These are phyloP conservation scores for Tholera decimalis DNA, from an alignment of 2,888 invertebrate species.

Conservation along the genomic window DNA sequence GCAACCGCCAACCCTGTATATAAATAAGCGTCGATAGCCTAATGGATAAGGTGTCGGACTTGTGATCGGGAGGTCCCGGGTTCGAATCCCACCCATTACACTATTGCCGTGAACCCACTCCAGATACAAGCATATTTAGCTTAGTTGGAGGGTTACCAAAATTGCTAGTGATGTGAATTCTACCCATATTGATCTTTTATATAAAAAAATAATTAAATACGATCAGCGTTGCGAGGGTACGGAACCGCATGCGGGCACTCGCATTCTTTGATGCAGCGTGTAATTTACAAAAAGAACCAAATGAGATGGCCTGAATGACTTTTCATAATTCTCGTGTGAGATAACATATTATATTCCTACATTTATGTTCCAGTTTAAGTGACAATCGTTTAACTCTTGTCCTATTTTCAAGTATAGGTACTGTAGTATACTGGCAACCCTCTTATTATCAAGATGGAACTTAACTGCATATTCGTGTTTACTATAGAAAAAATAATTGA, in stretches of 20 bases:
- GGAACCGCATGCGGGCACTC: slow-evolving; percentile 1
- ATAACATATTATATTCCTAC: slow-evolving; percentile 29
- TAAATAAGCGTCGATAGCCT: too few relatives aligned
- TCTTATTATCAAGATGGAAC: slow-evolving; percentile 10
- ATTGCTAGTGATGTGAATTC: too few relatives aligned
- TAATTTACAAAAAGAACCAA: too few relatives aligned
- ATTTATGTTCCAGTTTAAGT: slow-evolving; percentile 16
- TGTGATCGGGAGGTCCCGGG: too few relatives aligned
- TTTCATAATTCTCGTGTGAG: neutral
- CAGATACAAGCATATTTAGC: too few relatives aligned
- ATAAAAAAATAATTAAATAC: too few relatives aligned
- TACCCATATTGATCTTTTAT: too few relatives aligned
- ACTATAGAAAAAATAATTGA: slow-evolving; percentile 3
- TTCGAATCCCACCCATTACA: too few relatives aligned
- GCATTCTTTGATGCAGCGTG: neutral
- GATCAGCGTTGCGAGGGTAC: neutral
- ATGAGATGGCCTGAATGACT: slow-evolving; percentile 11
- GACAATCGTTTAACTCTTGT: slow-evolving; percentile 5
- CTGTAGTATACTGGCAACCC: too few relatives aligned
- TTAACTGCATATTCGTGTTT: slow-evolving; percentile 19
- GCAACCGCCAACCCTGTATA: neutral
- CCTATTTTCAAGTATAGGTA: neutral
- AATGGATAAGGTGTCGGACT: too few relatives aligned
- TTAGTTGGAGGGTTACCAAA: too few relatives aligned
- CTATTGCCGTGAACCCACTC: too few relatives aligned